These are phyloP conservation scores for Spilosoma lubricipeda DNA, from an alignment of 2,888 invertebrate genomes.

Conservation along the genomic window DNA sequence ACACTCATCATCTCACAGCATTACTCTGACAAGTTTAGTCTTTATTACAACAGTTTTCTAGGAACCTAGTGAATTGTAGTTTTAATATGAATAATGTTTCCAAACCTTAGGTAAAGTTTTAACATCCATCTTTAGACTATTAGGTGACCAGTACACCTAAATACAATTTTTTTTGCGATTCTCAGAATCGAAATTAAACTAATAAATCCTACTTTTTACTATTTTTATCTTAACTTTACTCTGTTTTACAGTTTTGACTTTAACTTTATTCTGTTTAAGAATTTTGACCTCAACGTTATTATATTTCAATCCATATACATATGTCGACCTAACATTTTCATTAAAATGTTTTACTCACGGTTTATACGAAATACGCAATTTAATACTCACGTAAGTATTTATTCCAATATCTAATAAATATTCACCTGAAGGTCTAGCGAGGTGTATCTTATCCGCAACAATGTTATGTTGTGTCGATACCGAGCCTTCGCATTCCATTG, in stretches of 20 bases:
- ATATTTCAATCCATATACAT: no score
- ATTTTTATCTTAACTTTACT: neutral
- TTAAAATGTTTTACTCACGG: neutral
- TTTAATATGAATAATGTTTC: neutral
- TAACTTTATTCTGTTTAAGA: no score
- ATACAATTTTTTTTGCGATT: no score
- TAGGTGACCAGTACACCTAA: no score
- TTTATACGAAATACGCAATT: no score
- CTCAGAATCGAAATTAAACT: no score
- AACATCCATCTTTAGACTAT: no score
- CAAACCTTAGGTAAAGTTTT: no score
- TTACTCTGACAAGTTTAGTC: neutral
- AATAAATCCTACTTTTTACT: no score
- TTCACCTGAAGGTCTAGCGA: neutral
- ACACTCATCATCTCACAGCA: neutral
- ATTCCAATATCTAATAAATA: neutral
- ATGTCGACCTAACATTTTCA: neutral
- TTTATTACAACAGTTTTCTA: neutral
- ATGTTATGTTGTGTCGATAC: conserved; percentile 15
- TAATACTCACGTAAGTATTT: neutral
- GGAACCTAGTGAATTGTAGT: neutral
- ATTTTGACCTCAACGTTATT: no score
- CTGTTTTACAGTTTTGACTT: no score
- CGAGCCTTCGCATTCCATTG: conserved; percentile 17
- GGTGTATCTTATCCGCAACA: conserved; percentile 9